Base-by-base conservation (phyloP, 2,888 invertebrate species). In the Zygaena filipendulae region DNA sequence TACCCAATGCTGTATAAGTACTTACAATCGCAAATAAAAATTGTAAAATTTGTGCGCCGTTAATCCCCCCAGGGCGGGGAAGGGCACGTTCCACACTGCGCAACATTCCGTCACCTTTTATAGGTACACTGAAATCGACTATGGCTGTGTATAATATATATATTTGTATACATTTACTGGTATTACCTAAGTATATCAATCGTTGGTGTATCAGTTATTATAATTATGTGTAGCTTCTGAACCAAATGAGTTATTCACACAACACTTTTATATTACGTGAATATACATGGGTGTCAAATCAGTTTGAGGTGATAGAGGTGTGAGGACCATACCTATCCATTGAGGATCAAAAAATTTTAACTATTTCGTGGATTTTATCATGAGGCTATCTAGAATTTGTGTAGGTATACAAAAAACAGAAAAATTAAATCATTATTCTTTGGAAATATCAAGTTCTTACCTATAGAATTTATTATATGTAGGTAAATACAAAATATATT, bases 21-120 rank as follows among this genome's bases (percentile, higher is more conserved):
- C 71, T 75, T 72, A 71, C 66, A 59, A 49, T 51, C 48, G 67
- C 69, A 74, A 75, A 77, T 72, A 75, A 70, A 74, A 72, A 72
- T 72, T 68, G 66, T 66, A 74, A 75, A 74, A 69, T 67, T 63
- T 53, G 52, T 49, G 47, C 53, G 47, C 37, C 56, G 40, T 58
- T 72, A 75, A 75, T 75, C 77, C 74, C 70, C 47, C 7, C 52
- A 50, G 66, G 55, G 50, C 29, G 38, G 42, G 40, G 35, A 39
- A 43, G 51, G 58, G 59, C 77, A 77, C 75, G 75, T 74, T 53
- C 50, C 47, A 44, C 57, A 59, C 63, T 40, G 27, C 33, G 55
- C 51, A n/a, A n/a, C n/a, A n/a, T 47, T 48, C 33, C 45, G 48
- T 52, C 54, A 48, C 52, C 52, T 52, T 47, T 46, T 47, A 59